Conservation (phyloP, 2,797 vertebrate species). For the Amphiprion clarkii region DNA sequence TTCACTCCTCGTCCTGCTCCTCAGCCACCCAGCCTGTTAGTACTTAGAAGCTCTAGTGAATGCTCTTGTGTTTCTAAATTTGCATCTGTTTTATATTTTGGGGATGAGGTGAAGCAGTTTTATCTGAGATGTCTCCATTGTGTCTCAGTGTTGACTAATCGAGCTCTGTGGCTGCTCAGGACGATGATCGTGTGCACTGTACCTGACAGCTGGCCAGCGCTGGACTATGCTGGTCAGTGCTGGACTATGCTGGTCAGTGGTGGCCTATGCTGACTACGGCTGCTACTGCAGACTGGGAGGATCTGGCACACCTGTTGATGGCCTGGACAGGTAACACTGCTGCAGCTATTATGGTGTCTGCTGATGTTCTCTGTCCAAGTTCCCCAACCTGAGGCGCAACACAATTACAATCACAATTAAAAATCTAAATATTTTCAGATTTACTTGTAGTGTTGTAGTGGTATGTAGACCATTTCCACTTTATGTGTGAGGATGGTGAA, state of each 20-base stretch:
- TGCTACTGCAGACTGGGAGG: constrained; percentile 80
- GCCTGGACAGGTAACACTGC: constrained; percentile 73
- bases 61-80: not conserved
- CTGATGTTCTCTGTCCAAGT: not conserved
- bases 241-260: too few relatives aligned
- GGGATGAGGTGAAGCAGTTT: too few relatives aligned
- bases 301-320: constrained; percentile 78
- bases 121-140: not conserved
- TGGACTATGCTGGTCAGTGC: too few relatives aligned
- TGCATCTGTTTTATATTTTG: too few relatives aligned
- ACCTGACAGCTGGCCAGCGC: constrained; percentile 58
- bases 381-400: too few relatives aligned
- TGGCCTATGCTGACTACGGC: constrained; percentile 78
- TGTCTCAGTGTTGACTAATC: constrained; percentile 30
- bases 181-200: constrained; percentile 66
- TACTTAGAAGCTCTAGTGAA: not conserved
- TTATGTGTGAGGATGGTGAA: not conserved
- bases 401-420: too few relatives aligned
- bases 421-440: too few relatives aligned
- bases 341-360: not conserved
- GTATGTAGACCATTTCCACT: too few relatives aligned
- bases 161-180: constrained; percentile 73
- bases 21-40: constrained; percentile 48
- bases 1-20: constrained; percentile 32
- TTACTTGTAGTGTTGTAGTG: too few relatives aligned